These are phyloP conservation scores for Barbus barbus DNA, from an alignment of 2,113 vertebrate genomes.

Conservation along the genomic window DNA sequence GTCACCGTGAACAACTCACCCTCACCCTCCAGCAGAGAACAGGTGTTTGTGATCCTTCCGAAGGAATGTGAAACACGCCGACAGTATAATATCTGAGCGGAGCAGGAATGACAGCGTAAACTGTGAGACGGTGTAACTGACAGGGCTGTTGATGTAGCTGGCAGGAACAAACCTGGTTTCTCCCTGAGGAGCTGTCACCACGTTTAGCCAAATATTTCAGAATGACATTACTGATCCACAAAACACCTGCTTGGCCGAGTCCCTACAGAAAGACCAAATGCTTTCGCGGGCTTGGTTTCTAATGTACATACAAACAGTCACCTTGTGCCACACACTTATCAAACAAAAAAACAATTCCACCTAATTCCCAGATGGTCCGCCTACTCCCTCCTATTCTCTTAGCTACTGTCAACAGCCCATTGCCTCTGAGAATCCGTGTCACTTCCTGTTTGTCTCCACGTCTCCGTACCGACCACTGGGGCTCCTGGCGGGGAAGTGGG, in stretches of 20 bases:
- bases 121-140: constrained; percentile 54
- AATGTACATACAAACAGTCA: constrained; percentile 35
- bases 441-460: constrained; percentile 79
- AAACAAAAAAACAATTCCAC: constrained; percentile 27
- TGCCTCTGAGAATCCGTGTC: constrained; percentile 72
- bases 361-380: neutral
- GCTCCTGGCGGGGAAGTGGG: constrained; percentile 70
- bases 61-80: neutral
- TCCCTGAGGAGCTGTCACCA: constrained; percentile 51
- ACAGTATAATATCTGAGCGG: constrained; percentile 18
- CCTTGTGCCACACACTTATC: constrained; percentile 33
- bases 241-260: constrained; percentile 46
- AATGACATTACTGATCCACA: constrained; percentile 50
- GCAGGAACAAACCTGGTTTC: constrained; percentile 45
- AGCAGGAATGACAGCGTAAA: constrained; percentile 43
- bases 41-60: constrained; percentile 25
- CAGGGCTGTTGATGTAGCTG: constrained; percentile 42
- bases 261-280: constrained; percentile 34
- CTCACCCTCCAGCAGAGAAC: neutral
- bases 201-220: constrained; percentile 55
- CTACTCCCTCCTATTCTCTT: constrained; percentile 37
- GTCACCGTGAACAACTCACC: constrained; percentile 24
- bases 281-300: neutral
- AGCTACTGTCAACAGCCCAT: constrained; percentile 66
- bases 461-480: constrained; percentile 69